Evolutionary conservation across 1,140 invertebrate genomes (phyloP).

Genomic region (Bombus superbus): DNA sequence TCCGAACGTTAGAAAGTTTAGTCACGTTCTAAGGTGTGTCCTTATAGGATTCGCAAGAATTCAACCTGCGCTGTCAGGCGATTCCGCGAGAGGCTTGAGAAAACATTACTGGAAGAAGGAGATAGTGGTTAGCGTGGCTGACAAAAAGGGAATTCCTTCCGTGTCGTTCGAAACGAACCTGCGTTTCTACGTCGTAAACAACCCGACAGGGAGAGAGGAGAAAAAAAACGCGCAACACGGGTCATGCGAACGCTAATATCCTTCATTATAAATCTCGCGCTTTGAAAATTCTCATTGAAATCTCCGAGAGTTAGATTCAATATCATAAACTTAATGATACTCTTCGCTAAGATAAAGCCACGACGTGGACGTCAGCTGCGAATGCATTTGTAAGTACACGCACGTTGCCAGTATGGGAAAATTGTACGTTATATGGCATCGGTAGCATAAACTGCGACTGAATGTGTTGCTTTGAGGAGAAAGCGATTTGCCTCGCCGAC

Average conservation of each 20-base stretch:
- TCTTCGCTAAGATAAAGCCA: not conserved
- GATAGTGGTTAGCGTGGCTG: not conserved
- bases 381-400: not conserved
- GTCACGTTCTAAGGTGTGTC: slow-evolving; percentile 41
- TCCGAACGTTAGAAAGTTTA: slow-evolving; percentile 17
- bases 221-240: not conserved
- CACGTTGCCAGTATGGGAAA: not conserved
- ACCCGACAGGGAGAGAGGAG: not conserved
- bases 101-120: not conserved
- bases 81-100: not conserved
- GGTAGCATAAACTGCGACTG: not conserved
- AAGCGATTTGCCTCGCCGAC: not conserved
- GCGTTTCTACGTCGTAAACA: slow-evolving; percentile 18
- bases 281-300: not conserved
- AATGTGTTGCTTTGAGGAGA: not conserved
- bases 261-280: not conserved
- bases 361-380: not conserved
- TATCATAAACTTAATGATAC: not conserved
- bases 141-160: slow-evolving; percentile 18
- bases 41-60: slow-evolving; percentile 16
- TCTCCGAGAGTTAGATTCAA: not conserved
- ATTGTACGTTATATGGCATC: not conserved
- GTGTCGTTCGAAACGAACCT: slow-evolving; percentile 14
- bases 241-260: not conserved
- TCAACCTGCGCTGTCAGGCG: slow-evolving; percentile 7